phyloP scores from a whole-genome alignment of 2,888 invertebrate genomes.

The Meiosimyza platycephala region DNA sequence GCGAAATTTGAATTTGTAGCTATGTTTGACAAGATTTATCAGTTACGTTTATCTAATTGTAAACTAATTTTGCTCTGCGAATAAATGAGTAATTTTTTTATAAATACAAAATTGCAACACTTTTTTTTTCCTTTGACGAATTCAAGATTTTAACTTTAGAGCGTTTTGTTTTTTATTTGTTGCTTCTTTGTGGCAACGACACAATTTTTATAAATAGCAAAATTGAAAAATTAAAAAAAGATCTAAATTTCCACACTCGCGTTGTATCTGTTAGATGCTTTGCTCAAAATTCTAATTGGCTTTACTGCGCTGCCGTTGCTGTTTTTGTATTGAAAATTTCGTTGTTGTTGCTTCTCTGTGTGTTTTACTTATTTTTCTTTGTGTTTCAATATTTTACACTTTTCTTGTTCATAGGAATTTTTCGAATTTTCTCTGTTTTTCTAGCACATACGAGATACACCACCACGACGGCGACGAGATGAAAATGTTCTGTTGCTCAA shows the following conservation, averaged over 20 bases:
- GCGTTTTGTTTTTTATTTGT: constrained; percentile 1
- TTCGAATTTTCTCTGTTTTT: constrained; percentile 1
- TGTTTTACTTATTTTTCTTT: neutral
- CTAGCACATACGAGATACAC: neutral
- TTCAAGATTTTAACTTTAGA: neutral
- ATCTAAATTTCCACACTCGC: constrained; percentile 3
- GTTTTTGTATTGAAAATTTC: neutral
- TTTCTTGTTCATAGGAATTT: neutral
- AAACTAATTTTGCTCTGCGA: neutral
- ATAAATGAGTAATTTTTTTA: constrained; percentile 1
- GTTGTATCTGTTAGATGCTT: constrained; percentile 14
- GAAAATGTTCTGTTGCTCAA: constrained; percentile 23
- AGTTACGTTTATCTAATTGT: neutral
- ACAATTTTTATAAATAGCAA: constrained; percentile 8
- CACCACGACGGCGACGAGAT: constrained; percentile 1
- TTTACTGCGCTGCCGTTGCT: constrained; percentile 6
- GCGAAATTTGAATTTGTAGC: neutral
- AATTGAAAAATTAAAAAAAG: neutral
- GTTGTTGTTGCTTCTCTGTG: constrained; percentile 14
- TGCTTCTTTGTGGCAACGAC: neutral
- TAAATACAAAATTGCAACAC: constrained; percentile 13
- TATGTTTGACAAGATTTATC: neutral
- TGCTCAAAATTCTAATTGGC: constrained; percentile 5
- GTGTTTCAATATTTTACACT: neutral
- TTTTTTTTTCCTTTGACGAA: neutral